phyloP scores from a whole-genome alignment of 2,113 vertebrate species.

The Xerus inauris region DNA sequence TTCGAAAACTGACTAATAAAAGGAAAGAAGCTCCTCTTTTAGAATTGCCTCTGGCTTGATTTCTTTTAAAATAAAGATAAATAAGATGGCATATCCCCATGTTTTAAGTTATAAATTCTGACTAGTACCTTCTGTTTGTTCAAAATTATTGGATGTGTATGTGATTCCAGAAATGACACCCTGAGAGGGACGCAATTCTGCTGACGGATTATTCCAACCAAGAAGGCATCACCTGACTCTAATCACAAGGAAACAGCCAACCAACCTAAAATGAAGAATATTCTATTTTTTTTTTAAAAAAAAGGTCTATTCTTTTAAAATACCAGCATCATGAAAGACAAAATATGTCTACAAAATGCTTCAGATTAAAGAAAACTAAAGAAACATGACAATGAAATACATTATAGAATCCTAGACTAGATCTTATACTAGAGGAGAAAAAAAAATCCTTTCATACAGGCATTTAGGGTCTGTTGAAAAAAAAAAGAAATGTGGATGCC shows the following conservation, averaged over 20 bases:
- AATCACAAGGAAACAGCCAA: neutral
- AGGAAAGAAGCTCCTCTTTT: neutral
- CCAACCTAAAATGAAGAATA: neutral
- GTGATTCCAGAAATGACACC: neutral
- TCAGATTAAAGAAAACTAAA: conserved; percentile 3
- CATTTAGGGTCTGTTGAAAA: neutral
- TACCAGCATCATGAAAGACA: neutral
- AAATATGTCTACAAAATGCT: neutral
- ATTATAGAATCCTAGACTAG: neutral
- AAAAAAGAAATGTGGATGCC: neutral
- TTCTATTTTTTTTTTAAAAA: neutral
- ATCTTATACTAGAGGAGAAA: neutral
- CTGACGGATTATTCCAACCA: neutral
- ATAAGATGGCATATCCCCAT: neutral
- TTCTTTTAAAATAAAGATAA: neutral
- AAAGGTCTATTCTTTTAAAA: conserved; percentile 11
- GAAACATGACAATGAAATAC: neutral
- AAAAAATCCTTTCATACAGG: neutral
- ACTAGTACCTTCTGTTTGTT: neutral
- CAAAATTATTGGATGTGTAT: neutral
- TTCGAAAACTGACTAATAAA: neutral
- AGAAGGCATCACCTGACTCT: neutral
- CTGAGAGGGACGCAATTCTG: neutral
- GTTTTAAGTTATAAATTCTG: conserved; percentile 18
- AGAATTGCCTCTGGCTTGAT: neutral